These are phyloP conservation scores for Andricus curvator DNA, from an alignment of 2,888 invertebrate species.

Conservation along the genomic window DNA sequence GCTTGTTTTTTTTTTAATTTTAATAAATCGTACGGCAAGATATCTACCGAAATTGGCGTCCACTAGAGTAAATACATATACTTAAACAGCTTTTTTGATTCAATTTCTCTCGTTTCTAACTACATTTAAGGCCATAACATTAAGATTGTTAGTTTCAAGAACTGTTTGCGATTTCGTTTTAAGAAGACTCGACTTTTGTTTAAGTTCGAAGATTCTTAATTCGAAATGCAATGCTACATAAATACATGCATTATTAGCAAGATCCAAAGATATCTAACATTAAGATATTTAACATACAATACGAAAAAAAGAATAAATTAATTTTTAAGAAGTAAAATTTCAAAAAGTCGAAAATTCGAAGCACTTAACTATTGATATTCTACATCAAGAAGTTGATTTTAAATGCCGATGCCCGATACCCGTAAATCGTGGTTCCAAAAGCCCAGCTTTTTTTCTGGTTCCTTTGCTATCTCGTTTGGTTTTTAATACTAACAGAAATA, in stretches of 20 bases:
- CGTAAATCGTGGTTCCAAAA: not conserved
- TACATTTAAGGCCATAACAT: constrained; percentile 41
- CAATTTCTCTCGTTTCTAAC: not conserved
- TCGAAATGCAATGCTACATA: constrained; percentile 16
- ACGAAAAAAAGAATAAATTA: not conserved
- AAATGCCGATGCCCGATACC: not conserved
- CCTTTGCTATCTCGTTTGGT: not conserved
- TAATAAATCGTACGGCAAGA: not conserved
- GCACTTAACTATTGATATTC: not conserved
- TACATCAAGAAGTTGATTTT: constrained; percentile 18
- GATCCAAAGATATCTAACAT: constrained; percentile 33
- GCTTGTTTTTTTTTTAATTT: not conserved
- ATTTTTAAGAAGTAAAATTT: constrained; percentile 4
- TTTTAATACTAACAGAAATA: not conserved
- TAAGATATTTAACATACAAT: constrained; percentile 26
- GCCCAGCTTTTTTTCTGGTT: not conserved
- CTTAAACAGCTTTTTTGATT: not conserved
- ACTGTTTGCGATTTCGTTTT: not conserved
- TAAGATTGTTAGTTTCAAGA: constrained; percentile 15
- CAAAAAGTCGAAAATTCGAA: constrained; percentile 10
- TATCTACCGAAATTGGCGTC: not conserved
- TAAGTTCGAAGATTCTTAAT: not conserved
- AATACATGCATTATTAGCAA: constrained; percentile 19
- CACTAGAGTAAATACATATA: constrained; percentile 12
- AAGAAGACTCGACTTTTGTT: not conserved